Percentiles rank a stretch among this genome's conserved stretches.
Conservation (phyloP, 2,797 vertebrate genomes). For the Linurgus olivaceus region DNA sequence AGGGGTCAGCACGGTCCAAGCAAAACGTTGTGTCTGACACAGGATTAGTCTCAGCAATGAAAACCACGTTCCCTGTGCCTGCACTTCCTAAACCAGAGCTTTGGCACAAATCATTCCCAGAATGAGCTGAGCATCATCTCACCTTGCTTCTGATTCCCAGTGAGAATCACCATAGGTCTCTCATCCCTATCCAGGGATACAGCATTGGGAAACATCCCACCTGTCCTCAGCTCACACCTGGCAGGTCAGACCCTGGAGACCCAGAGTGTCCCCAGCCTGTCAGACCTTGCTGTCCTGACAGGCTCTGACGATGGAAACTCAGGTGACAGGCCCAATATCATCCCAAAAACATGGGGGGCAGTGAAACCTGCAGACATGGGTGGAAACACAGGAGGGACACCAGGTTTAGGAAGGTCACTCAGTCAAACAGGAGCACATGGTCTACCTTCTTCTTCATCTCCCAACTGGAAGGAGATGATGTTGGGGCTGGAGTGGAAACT, state of each 20-base stretch:
- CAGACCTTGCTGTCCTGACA: rapidly evolving
- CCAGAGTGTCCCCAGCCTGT: not conserved
- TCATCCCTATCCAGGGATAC: not conserved
- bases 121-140: not conserved
- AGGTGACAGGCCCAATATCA: not conserved
- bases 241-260: not conserved
- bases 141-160: rapidly evolving
- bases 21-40: not conserved
- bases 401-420: no score
- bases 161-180: rapidly evolving
- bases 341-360: not conserved
- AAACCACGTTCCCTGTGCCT: not conserved
- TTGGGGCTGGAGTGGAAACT: not conserved
- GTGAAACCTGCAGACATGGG: not conserved
- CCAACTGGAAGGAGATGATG: not conserved
- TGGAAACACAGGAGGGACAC: not conserved
- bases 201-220: not conserved
- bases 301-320: not conserved
- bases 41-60: rapidly evolving
- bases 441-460: not conserved
- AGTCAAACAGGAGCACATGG: not conserved
- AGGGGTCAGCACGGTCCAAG: rapidly evolving
- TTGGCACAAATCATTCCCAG: not conserved
- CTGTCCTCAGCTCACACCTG: rapidly evolving
- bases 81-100: rapidly evolving